These are phyloP conservation scores for Hydractinia symbiolongicarpus DNA, from an alignment of 30 jellyfish, hydroid and myxozoan species.

Conservation along the genomic window DNA sequence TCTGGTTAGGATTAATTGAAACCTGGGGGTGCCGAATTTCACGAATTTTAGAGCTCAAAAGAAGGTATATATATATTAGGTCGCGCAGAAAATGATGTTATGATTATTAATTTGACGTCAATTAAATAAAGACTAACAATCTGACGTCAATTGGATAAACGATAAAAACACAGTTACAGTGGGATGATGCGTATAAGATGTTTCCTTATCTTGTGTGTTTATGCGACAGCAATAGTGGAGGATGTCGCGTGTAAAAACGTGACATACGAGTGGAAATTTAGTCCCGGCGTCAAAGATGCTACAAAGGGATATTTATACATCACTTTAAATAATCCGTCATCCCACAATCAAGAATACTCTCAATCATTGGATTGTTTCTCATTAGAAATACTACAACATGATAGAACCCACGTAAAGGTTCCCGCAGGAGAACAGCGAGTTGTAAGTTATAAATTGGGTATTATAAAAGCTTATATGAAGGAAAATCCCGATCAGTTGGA, in stretches of 20 bases:
- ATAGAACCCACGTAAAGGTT: not conserved
- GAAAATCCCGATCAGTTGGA: not conserved
- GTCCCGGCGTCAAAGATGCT: not conserved
- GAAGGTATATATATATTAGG: no score
- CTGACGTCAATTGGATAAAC: no score
- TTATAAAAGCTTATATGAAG: not conserved
- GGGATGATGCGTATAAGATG: no score
- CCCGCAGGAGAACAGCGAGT: not conserved
- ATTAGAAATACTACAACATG: not conserved
- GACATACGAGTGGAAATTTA: not conserved
- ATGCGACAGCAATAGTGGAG: no score
- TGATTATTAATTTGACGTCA: no score
- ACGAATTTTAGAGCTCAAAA: no score
- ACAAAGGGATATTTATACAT: not conserved
- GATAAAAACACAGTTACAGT: no score
- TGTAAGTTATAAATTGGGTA: not conserved
- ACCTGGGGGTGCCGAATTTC: no score
- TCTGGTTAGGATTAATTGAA: no score
- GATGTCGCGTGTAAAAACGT: not conserved
- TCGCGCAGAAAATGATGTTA: no score
- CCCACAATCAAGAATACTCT: not conserved
- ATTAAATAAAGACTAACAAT: no score
- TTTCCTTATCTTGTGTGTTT: no score
- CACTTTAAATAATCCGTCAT: not conserved
- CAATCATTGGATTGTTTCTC: not conserved